A percentile compares a stretch with the other conserved stretches of the same genome.
Conservation (phyloP, 2,797 vertebrate species). For the Hirundo rustica region DNA sequence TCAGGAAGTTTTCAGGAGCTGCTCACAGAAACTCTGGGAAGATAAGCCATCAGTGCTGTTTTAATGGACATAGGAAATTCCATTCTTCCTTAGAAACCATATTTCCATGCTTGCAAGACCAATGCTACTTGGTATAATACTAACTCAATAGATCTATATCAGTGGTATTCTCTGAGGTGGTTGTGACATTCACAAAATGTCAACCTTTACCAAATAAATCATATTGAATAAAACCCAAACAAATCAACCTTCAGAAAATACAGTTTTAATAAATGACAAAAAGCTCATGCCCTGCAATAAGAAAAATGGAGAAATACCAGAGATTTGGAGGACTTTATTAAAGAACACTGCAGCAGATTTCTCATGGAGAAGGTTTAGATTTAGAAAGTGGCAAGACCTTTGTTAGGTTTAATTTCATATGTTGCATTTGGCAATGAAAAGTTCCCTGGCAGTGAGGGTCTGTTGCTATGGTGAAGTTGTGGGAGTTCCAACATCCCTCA, state of each 20-base stretch:
- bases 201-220: background rate
- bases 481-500: background rate
- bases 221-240: background rate
- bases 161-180: background rate
- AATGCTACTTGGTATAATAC: background rate
- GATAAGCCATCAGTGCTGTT: background rate
- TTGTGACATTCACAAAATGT: constrained; percentile 39
- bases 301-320: background rate
- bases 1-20: background rate
- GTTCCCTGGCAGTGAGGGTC: background rate
- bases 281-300: background rate
- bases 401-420: constrained; percentile 3
- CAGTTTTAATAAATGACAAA: background rate
- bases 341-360: background rate
- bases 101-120: background rate
- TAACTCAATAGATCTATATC: background rate
- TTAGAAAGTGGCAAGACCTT: background rate
- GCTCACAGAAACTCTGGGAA: background rate
- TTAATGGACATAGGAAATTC: background rate
- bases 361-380: background rate
- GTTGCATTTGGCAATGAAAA: background rate
- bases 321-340: background rate
- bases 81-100: background rate
- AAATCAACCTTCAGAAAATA: background rate
- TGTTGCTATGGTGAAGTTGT: constrained; percentile 33